phyloP scores from a whole-genome alignment of 2,888 invertebrate genomes.

The Lamellibrachia columna region DNA sequence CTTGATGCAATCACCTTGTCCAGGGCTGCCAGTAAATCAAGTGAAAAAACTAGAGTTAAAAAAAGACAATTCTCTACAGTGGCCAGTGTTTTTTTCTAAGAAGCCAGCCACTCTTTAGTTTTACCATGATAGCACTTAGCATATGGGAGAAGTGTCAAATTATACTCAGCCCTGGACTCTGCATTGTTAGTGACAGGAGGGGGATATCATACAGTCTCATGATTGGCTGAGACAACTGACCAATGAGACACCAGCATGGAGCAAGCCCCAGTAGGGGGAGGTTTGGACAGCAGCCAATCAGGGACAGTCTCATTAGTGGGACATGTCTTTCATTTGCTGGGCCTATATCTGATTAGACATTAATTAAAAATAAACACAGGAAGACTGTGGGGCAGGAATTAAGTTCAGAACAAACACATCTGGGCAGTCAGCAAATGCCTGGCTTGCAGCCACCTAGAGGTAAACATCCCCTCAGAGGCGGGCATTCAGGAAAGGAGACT shows the following conservation, averaged over 20 bases:
- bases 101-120: not conserved
- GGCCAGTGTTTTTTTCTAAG: not conserved
- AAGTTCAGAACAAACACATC: constrained; percentile 6
- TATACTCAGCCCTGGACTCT: not conserved
- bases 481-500: constrained; percentile 1
- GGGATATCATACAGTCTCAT: not conserved
- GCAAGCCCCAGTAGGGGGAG: not conserved
- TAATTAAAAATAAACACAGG: constrained; percentile 12
- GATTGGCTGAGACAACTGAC: not conserved
- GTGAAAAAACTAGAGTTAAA: not conserved
- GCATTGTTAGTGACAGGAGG: not conserved
- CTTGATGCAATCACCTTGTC: not conserved
- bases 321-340: not conserved
- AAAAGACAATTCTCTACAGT: not conserved
- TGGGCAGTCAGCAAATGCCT: constrained; percentile 7
- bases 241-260: not conserved
- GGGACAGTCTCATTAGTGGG: not conserved
- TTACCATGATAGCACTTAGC: not conserved
- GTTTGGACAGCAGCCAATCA: not conserved
- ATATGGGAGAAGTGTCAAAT: not conserved
- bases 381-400: not conserved
- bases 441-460: not conserved
- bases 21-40: not conserved
- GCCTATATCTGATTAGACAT: not conserved
- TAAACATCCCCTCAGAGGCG: constrained; percentile 4